Evolutionary conservation across 2,888 invertebrate genomes (phyloP), one percentile per base, ranked within the genome.

Genomic region (Cheilosia soror): DNA sequence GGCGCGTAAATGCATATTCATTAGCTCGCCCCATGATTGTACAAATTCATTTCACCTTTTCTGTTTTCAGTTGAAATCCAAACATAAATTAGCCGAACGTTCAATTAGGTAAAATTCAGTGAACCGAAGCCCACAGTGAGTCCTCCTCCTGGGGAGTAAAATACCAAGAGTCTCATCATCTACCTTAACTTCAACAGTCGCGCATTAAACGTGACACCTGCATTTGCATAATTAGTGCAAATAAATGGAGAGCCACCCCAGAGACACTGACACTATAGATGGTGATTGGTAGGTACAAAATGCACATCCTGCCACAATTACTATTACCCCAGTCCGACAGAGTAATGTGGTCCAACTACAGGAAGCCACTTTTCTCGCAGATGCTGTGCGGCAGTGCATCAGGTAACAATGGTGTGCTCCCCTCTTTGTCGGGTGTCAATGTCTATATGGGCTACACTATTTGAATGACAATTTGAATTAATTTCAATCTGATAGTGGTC

Each of bases 181-280:
- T 25, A 82, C 66, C 42, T 53, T 63, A 60, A 47, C 51, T 58
- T 65, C 44, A 51, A 60, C 60, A 55, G 47, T 62, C 53, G 65
- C 69, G 69, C 13, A 75, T 79, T 65, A 75, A 75, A 79, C 53
- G 79, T 84, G 79, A 69, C 73, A 84, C 79, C 63, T 65, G 68
- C 44, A 84, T 84, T 84, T 84, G 79, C 79, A 79, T 84, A 79
- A 79, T 84, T 79, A 84, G 79, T 84, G 73, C 57, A 73, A 82
- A 77, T 77, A 65, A 82, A 55, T 66, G 44, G 69, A 29, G 27
- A 66, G 57, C 71, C 33, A 37, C 31, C 65, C 71, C 44, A 40
- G 65, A 40, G 60, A 58, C 31, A 63, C 68, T 75, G 75, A 58
- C 44, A 15, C 57, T 47, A 58, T 33, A 66, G 66, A 71, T 78